Conservation (phyloP, 2,797 vertebrate species). For the Cyclopterus lumpus region DNA sequence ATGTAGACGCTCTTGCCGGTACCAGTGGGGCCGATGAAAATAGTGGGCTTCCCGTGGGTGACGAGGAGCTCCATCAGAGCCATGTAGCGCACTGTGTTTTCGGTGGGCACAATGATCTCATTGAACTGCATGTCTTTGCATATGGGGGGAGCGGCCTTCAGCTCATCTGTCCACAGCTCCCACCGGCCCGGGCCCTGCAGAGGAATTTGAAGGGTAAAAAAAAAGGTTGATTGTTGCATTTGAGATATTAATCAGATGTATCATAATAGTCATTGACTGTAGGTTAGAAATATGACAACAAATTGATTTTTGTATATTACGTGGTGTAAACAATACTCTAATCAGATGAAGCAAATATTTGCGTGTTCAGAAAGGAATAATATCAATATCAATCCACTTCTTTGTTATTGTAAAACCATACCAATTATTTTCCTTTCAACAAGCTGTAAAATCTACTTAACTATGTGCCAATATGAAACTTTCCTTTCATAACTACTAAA, state of each 20-base stretch:
- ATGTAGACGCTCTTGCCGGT: constrained; percentile 94
- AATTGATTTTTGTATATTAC: neutral
- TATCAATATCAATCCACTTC: neutral
- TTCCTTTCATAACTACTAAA: neutral
- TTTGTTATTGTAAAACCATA: constrained; percentile 7
- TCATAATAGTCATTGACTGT: neutral
- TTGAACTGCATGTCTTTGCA: constrained; percentile 87
- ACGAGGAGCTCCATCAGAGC: constrained; percentile 88
- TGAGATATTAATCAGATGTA: neutral
- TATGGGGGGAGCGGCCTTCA: constrained; percentile 83
- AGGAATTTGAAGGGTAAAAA: neutral
- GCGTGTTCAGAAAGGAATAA: neutral
- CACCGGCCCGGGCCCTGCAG: constrained; percentile 88
- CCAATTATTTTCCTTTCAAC: neutral
- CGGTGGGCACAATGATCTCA: constrained; percentile 93
- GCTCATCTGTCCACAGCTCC: constrained; percentile 89
- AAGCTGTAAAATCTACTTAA: neutral
- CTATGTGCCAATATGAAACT: neutral
- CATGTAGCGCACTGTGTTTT: constrained; percentile 90
- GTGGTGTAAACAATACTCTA: neutral
- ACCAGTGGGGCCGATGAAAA: constrained; percentile 93
- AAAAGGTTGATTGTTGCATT: neutral
- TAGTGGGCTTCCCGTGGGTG: constrained; percentile 89
- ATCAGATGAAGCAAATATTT: neutral
- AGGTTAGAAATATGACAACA: neutral